These are phyloP conservation scores for Carlito syrichta DNA, from an alignment of 2,113 vertebrate genomes.

Conservation along the genomic window DNA sequence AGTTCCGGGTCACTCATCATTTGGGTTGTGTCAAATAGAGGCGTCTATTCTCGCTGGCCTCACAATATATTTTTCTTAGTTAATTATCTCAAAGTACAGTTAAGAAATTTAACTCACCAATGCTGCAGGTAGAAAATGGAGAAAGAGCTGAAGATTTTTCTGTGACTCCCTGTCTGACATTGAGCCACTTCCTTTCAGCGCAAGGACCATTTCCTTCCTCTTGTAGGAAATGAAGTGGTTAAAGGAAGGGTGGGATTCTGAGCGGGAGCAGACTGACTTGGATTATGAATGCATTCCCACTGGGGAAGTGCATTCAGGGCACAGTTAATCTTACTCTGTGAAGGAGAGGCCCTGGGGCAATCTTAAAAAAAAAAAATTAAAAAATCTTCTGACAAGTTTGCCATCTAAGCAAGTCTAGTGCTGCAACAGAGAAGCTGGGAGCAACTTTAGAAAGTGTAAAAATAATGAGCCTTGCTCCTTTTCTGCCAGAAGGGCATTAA, in stretches of 20 bases:
- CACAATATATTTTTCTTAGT: not conserved
- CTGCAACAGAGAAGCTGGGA: not conserved
- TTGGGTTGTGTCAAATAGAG: not conserved
- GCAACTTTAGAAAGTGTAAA: not conserved
- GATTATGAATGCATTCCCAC: not conserved
- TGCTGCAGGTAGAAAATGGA: not conserved
- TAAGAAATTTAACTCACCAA: not conserved
- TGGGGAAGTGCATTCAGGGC: not conserved
- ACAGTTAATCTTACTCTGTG: not conserved
- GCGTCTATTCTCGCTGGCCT: not conserved
- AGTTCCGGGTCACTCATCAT: not conserved
- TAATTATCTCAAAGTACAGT: not conserved
- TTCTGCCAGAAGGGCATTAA: not conserved
- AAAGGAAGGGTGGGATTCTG: not conserved
- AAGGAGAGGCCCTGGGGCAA: not conserved
- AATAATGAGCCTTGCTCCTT: conserved; percentile 28
- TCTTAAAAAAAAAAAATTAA: conserved; percentile 39
- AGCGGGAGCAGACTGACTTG: not conserved
- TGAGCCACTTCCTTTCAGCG: not conserved
- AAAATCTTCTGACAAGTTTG: conserved; percentile 47
- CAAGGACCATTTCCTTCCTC: not conserved
- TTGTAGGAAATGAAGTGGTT: not conserved
- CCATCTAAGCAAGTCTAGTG: conserved; percentile 28
- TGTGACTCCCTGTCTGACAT: not conserved
- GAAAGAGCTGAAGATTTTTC: not conserved